Base-by-base conservation (phyloP, 2,113 vertebrate genomes). In the Helogale parvula region DNA sequence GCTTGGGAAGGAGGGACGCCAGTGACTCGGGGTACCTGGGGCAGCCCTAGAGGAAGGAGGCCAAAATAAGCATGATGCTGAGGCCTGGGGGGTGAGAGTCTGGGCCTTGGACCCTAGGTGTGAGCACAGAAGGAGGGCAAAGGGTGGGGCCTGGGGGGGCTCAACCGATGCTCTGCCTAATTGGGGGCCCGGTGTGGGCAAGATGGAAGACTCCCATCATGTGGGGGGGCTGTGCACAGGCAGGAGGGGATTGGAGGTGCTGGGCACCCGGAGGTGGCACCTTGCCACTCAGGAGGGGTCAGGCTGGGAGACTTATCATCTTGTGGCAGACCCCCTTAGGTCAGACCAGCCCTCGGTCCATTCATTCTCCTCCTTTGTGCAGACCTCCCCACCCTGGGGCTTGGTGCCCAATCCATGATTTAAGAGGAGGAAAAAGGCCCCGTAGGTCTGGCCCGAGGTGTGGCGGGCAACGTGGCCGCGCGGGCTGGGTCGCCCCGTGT, bases 381-480 rank as follows among this genome's bases (percentile, higher is more conserved):
- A 96, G 93, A 84, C 65, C 79, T 93, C 87, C 69, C 83, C 95
- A 86, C 95, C 97, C 93, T 57, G 79, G 69, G 96, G 94, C 94
- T 88, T 41, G 79, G 83, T 92, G 96, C 94, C 95, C 95, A 94
- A 79, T 19, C 92, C 95, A 45, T 76, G 87, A 95, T 92, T 96
- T 80, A 94, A 92, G 72, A 57, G 81, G 77, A 93, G 92, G 96
- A 93, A 94, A 96, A 96, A 81, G 92, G 84, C 27, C 94, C 92
- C 33, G 5, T 15, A 47, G 80, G 80, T 90, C 79, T 80, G 92
- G 96, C 80, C 84, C 2, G 90, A 96, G 97, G 97, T 95, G 98
- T 85, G 95, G 94, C 65, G 54, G 93, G 92, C 97, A 98, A 98
- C 96, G 98, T 98, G 98, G 97, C 96, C 84, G 65, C 84, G 65